Conservation (phyloP, 2,888 invertebrate genomes). For the Biston betularia region DNA sequence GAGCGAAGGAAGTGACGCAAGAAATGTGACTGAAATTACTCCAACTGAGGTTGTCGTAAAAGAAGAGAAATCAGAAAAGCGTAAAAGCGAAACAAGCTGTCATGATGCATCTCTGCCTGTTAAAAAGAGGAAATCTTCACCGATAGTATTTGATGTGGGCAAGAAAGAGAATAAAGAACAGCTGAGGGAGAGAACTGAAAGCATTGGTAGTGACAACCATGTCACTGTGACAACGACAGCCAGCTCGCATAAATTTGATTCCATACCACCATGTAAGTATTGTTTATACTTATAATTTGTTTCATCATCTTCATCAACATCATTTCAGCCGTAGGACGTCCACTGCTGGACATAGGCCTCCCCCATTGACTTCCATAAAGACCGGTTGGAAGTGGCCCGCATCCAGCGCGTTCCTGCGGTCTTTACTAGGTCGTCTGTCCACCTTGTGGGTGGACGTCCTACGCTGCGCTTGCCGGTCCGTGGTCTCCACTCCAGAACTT, state of each 20-base stretch:
- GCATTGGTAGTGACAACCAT: conserved; percentile 76
- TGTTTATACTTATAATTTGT: not conserved
- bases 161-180: conserved; percentile 63
- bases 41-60: conserved; percentile 70
- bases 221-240: conserved; percentile 68
- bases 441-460: too few relatives aligned
- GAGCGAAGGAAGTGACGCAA: conserved; percentile 27
- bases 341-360: too few relatives aligned
- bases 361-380: too few relatives aligned
- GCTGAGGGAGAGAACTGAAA: conserved; percentile 78
- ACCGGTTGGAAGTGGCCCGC: too few relatives aligned
- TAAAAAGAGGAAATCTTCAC: conserved; percentile 82
- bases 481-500: too few relatives aligned
- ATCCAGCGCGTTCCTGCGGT: too few relatives aligned
- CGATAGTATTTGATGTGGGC: conserved; percentile 84
- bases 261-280: conserved; percentile 86
- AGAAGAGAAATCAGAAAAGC: conserved; percentile 51
- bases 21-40: conserved; percentile 1
- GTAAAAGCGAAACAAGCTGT: conserved; percentile 48
- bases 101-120: conserved; percentile 49
- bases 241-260: conserved; percentile 84
- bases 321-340: too few relatives aligned
- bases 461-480: too few relatives aligned
- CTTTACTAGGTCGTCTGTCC: too few relatives aligned
- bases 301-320: too few relatives aligned